Conservation (phyloP, 1,140 invertebrate genomes). For the Macrostomum lignano region DNA sequence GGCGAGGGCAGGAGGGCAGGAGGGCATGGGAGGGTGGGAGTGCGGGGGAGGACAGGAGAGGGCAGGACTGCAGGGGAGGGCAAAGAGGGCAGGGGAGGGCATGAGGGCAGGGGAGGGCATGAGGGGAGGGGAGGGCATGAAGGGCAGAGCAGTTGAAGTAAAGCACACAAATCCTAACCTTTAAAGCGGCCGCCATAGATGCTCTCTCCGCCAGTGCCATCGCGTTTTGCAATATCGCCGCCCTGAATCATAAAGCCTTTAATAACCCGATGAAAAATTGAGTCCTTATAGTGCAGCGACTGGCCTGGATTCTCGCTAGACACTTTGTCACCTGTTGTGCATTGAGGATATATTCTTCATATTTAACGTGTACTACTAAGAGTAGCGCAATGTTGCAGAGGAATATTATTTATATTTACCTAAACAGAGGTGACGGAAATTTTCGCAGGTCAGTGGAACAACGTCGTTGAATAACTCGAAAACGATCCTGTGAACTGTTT, state of each 20-base stretch:
- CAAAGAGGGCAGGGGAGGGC: too few species aligned
- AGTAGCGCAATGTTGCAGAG: not conserved
- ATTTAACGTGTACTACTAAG: not conserved
- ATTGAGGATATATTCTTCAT: too few species aligned
- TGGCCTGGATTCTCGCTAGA: slow-evolving; percentile 22
- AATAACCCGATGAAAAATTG: slow-evolving; percentile 45
- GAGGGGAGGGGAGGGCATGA: too few species aligned
- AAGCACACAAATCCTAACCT: slow-evolving; percentile 30
- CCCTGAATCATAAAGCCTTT: slow-evolving; percentile 39
- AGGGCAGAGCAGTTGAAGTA: too few species aligned
- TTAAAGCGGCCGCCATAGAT: slow-evolving; percentile 56
- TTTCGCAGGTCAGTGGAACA: slow-evolving; percentile 26
- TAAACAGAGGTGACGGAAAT: slow-evolving; percentile 25
- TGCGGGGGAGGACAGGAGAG: too few species aligned
- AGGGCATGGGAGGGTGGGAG: too few species aligned
- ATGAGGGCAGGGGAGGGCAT: too few species aligned
- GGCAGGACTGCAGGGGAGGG: too few species aligned
- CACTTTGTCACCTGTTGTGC: slow-evolving; percentile 28
- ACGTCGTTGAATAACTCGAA: slow-evolving; percentile 25
- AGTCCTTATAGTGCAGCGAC: slow-evolving; percentile 26
- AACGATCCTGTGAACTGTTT: slow-evolving; percentile 15
- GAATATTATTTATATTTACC: slow-evolving; percentile 10
- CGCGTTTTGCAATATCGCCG: slow-evolving; percentile 33
- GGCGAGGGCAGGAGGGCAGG: too few species aligned
- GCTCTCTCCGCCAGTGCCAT: slow-evolving; percentile 78